Base-by-base conservation (phyloP, 2,888 invertebrate genomes). In the Nymphalis c-album region DNA sequence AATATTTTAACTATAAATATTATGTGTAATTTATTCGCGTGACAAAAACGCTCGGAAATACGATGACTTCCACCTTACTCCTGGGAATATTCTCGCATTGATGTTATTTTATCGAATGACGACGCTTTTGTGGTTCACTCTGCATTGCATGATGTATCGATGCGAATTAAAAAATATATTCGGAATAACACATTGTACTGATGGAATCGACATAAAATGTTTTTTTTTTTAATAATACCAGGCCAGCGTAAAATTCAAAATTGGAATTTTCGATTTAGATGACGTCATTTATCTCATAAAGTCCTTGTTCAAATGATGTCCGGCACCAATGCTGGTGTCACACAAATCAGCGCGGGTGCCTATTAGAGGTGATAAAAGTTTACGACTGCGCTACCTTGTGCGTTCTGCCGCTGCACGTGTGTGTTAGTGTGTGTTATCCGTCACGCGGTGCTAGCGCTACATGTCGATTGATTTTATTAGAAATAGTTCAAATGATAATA, bases 1-100 rank as follows among this genome's bases (percentile, higher is more conserved):
- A 84, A 91, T 89, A 85, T 87, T 88, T 88, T 85, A 83, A 87
- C 86, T 91, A 89, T 90, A 90, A 90, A 91, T 91, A 86, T 80
- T 90, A 85, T 80, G 80, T 76, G 80, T 83, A 81, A 85, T 79
- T 79, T 84, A 80, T 81, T 82, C 80, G 81, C 77, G 82, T 80
- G 84, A 86, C 84, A 84, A 84, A 82, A 80, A 78, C 69, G 60
- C 74, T 72, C 65, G 60, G 80, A 80, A 82, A 80, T 80, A 82
- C 77, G 80, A 80, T 81, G 74, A 73, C 77, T 75, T 79, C 77
- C 81, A 85, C 83, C 82, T 82, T 80, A 76, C 82, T 74, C 84
- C 75, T 82, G 83, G 80, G 82, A 84, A 80, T 78, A 68, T 63
- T 60, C 48, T 50, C 45, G 67, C 63, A 16, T 68, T 51, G 60